phyloP scores from a whole-genome alignment of 2,888 invertebrate genomes.

The Alentia gelatinosa region DNA sequence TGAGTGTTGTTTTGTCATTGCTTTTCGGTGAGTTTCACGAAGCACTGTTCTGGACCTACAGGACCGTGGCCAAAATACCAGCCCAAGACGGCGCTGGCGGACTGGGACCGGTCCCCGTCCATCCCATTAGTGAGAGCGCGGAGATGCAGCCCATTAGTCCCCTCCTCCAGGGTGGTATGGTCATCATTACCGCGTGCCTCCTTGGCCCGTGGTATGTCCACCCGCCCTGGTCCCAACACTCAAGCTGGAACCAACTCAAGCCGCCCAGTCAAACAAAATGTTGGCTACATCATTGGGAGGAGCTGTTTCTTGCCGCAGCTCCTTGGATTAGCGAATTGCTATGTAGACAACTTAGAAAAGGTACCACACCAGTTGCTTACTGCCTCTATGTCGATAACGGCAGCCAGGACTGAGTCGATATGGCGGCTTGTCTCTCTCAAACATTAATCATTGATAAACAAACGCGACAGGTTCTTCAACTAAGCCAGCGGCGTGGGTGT shows the following conservation, averaged over 20 bases:
- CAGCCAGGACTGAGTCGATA: background rate
- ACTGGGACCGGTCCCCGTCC: background rate
- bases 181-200: background rate
- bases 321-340: no score
- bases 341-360: no score
- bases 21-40: no score
- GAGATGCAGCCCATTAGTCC: conserved; percentile 12
- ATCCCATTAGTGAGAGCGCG: background rate
- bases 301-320: no score
- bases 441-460: conserved; percentile 35
- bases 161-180: background rate
- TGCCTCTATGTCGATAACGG: background rate
- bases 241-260: no score
- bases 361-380: no score
- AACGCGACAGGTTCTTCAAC: background rate
- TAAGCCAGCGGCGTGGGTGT: background rate
- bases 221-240: background rate
- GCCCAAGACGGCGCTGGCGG: background rate
- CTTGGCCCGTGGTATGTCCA: background rate
- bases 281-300: no score
- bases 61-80: no score
- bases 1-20: no score
- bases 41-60: no score
- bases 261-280: no score
- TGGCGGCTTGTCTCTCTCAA: background rate